Percentiles rank a stretch among this genome's conserved stretches.
These are phyloP conservation scores for Coenonympha arcania DNA, from an alignment of 2,888 invertebrate species.

Conservation along the genomic window DNA sequence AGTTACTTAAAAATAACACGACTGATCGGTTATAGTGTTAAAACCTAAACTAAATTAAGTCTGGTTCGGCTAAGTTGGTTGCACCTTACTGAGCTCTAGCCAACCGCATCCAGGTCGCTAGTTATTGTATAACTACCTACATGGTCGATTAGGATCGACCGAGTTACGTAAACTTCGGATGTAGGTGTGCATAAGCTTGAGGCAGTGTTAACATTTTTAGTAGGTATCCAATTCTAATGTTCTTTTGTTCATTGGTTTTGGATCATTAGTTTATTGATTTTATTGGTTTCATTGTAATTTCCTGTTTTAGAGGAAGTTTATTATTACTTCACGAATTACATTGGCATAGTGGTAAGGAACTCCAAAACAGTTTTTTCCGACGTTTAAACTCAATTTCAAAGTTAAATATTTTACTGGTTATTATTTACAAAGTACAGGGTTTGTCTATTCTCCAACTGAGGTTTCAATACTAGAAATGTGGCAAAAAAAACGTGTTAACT, in stretches of 20 bases:
- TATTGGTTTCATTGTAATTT: neutral
- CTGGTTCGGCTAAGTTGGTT: conserved; percentile 18
- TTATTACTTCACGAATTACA: too few species aligned
- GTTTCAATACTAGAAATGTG: too few species aligned
- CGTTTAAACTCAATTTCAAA: too few species aligned
- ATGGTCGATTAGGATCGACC: conserved; percentile 27
- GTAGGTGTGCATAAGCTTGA: conserved; percentile 19
- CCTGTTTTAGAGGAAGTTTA: neutral
- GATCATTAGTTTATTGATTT: neutral
- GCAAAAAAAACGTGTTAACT: too few species aligned
- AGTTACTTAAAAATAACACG: conserved; percentile 10
- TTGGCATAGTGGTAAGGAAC: too few species aligned
- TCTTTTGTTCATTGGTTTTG: neutral
- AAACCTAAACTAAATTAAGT: conserved; percentile 21
- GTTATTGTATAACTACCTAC: conserved; percentile 30
- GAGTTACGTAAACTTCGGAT: conserved; percentile 21
- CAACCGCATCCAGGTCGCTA: conserved; percentile 30
- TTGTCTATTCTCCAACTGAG: too few species aligned
- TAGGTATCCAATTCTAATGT: neutral
- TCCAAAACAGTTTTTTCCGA: too few species aligned
- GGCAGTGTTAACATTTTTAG: conserved; percentile 1
- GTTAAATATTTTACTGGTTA: too few species aligned
- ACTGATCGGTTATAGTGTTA: conserved; percentile 17
- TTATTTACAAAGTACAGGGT: too few species aligned
- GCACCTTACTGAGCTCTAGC: conserved; percentile 25